These are phyloP conservation scores for Lycaena phlaeas DNA, from an alignment of 2,888 invertebrate species.

Conservation along the genomic window DNA sequence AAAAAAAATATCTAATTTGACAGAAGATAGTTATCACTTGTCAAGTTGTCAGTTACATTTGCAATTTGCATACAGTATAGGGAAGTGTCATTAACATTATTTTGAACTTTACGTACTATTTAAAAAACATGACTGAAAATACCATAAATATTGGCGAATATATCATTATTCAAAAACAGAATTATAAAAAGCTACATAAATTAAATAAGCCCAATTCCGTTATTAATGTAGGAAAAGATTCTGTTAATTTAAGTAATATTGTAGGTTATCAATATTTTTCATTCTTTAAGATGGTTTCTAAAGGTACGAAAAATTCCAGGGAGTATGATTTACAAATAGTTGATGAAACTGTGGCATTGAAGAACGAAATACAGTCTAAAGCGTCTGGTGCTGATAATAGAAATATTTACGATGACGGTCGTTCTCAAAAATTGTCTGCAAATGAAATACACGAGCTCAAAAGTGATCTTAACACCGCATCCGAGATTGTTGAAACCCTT, in stretches of 20 bases:
- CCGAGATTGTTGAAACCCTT: slow-evolving; percentile 87
- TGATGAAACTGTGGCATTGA: slow-evolving; percentile 56
- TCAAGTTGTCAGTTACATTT: too few relatives aligned
- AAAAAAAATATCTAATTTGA: too few relatives aligned
- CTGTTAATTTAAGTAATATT: slow-evolving; percentile 77
- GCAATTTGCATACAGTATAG: too few relatives aligned
- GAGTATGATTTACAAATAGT: slow-evolving; percentile 70
- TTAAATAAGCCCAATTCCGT: slow-evolving; percentile 76
- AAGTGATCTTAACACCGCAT: slow-evolving; percentile 82
- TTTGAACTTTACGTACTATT: too few relatives aligned
- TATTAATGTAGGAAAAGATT: slow-evolving; percentile 79
- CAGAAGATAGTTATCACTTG: too few relatives aligned
- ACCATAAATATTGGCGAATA: slow-evolving; percentile 79
- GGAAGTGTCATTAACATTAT: too few relatives aligned
- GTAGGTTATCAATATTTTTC: slow-evolving; percentile 81
- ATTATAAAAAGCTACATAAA: slow-evolving; percentile 84
- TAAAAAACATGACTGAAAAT: slow-evolving; percentile 26
- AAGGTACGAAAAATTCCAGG: slow-evolving; percentile 67
- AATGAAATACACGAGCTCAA: slow-evolving; percentile 87
- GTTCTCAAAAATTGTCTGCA: slow-evolving; percentile 86
- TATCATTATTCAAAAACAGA: slow-evolving; percentile 83
- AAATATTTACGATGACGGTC: slow-evolving; percentile 83
- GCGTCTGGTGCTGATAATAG: slow-evolving; percentile 87
- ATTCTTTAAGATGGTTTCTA: slow-evolving; percentile 82
- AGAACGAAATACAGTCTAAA: slow-evolving; percentile 76